Evolutionary conservation across 30 jellyfish, hydroid and myxozoan species (phyloP).

Genomic region (Sanderia malayensis): DNA sequence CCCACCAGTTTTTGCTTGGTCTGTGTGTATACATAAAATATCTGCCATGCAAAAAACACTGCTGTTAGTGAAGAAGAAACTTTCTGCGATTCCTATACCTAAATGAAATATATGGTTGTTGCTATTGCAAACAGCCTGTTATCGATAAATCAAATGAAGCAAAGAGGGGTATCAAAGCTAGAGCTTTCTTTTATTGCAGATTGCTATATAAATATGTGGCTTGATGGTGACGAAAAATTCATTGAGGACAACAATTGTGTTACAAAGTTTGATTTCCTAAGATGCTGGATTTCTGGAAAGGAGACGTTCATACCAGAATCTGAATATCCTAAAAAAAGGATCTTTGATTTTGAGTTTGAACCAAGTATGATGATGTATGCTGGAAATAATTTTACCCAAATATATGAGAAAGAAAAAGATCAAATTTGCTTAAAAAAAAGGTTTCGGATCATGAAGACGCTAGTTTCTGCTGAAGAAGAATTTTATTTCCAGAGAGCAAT

Average conservation of each 20-base stretch:
- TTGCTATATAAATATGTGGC: conserved; percentile 19
- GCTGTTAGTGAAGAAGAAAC: conserved; percentile 9
- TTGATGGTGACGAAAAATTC: conserved; percentile 27
- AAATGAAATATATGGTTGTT: conserved; percentile 5
- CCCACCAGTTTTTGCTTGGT: conserved; percentile 10
- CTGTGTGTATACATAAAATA: conserved; percentile 10
- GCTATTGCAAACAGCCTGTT: conserved; percentile 12
- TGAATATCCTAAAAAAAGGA: conserved; percentile 24
- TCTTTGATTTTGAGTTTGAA: conserved; percentile 9
- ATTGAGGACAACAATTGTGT: conserved; percentile 11
- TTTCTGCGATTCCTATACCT: conserved; percentile 7
- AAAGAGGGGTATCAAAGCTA: conserved; percentile 13
- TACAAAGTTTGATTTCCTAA: conserved; percentile 9
- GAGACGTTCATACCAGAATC: conserved; percentile 16
- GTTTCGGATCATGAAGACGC: conserved; percentile 16
- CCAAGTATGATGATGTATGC: conserved; percentile 32
- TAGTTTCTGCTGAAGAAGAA: conserved; percentile 32
- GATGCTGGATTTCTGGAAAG: conserved; percentile 34
- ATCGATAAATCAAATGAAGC: conserved; percentile 6
- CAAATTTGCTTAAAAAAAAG: neutral
- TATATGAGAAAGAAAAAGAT: conserved; percentile 16
- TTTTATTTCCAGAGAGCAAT: conserved; percentile 27
- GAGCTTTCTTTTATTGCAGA: conserved; percentile 23
- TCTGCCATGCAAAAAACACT: conserved; percentile 8
- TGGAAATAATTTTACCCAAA: conserved; percentile 12